Percentiles rank a stretch among this genome's conserved stretches.
Evolutionary conservation across 2,113 vertebrate genomes (phyloP).

Genomic region (Rhinolophus sinicus): DNA sequence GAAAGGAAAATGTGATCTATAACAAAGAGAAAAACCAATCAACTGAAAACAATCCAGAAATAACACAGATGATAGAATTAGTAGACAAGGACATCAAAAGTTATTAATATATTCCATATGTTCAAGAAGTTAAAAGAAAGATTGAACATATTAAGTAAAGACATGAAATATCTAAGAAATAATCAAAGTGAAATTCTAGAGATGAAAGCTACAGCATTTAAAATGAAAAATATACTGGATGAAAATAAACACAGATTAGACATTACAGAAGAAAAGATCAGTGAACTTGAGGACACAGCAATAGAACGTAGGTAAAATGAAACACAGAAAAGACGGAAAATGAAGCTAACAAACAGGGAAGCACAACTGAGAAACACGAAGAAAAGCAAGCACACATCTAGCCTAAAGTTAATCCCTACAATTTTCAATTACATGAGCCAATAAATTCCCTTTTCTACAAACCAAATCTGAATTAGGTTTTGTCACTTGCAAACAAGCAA

Average conservation of each 20-base stretch:
- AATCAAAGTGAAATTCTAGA: background rate
- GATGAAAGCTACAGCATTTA: background rate
- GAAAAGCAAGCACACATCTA: background rate
- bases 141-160: background rate
- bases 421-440: background rate
- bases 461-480: background rate
- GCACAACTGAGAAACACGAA: background rate
- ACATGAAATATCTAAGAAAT: background rate
- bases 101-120: background rate
- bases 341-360: background rate
- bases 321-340: background rate
- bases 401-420: background rate
- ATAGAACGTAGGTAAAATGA: background rate
- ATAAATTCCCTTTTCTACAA: background rate
- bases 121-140: background rate
- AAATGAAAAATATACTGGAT: background rate
- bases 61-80: background rate
- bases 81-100: background rate
- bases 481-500: background rate
- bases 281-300: background rate
- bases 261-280: background rate
- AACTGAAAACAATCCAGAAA: background rate
- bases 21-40: background rate
- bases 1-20: background rate
- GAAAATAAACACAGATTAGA: background rate